Evolutionary conservation across 2,113 vertebrate genomes (phyloP).

Genomic region (Capreolus pygargus): DNA sequence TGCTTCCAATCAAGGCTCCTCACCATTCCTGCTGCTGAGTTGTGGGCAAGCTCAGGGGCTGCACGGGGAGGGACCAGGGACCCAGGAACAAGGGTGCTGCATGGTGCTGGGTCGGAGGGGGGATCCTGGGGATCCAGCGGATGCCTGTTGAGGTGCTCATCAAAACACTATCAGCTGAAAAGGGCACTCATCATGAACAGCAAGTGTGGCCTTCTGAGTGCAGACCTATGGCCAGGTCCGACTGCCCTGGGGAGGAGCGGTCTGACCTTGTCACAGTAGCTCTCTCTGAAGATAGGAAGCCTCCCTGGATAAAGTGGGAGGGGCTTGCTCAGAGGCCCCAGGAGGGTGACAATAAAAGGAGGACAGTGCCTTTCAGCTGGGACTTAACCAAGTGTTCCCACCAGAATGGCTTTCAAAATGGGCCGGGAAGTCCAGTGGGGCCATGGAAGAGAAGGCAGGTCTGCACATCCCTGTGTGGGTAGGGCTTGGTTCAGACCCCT

Average conservation of each 20-base stretch:
- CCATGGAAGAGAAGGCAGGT: neutral
- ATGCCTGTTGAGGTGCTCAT: too few relatives aligned
- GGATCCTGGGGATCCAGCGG: neutral
- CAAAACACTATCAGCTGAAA: neutral
- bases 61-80: neutral
- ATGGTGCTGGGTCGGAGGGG: rapidly evolving
- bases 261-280: rapidly evolving
- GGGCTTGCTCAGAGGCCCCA: neutral
- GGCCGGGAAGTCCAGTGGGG: neutral
- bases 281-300: neutral
- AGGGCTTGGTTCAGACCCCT: neutral
- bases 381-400: neutral
- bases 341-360: neutral
- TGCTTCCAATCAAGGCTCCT: neutral
- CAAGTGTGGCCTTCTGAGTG: rapidly evolving
- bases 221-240: neutral
- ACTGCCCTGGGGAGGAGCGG: neutral
- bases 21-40: too few relatives aligned
- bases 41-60: neutral
- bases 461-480: too few relatives aligned
- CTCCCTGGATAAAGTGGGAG: neutral
- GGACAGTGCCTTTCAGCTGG: neutral
- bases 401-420: neutral
- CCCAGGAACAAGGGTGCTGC: neutral
- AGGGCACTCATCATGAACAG: neutral